Base-by-base conservation (phyloP, 53 echinoderm and acorn worm species). In the Crossaster papposus region DNA sequence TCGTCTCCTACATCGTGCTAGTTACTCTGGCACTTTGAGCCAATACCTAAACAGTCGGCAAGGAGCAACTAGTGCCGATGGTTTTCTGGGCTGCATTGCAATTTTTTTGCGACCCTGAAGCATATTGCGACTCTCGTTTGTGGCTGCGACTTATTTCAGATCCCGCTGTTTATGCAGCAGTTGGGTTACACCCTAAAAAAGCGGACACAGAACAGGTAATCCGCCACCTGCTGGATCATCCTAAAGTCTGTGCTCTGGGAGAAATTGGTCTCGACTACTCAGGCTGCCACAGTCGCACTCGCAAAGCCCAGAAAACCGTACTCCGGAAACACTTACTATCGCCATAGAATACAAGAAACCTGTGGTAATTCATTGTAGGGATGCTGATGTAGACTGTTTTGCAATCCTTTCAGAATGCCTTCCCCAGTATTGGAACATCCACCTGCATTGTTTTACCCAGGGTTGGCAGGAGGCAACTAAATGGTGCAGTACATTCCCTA, bases 211-310 rank as follows among this genome's bases (percentile, higher is more conserved):
- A 63, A 64, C 13, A 30, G 81, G 81, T 63, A 64, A 36, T 81
- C 81, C 81, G 35, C 18, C 81, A 33, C 64, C 22, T 81, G 81
- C 37, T 81, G 81, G 81, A 64, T 0, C 80, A 80, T 32, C 80
- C 80, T 58, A 80, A 81, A 81, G 64, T 63, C 64, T 80, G 80
- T 80, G 80, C 80, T 30, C 54, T 80, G 30, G 80, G 80, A 14
- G 80, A 80, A 30, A 80, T 80, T 54, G 80, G 80, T 20, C 80
- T 80, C 2, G 80, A 80, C 30, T 80, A 80, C 32, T 80, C 54
- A 1, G 28, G 11, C 29, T 11, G 55, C 31, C 38, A 38, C 38
- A 4, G 18, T 32, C 30, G 28, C 18, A 80, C 4, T 28, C 11
- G 28, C 2, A 1, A 1, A 54, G 13, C 10, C 1, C 80, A 80